Conservation (phyloP, 92 coral and sea anemone species). For the Pocillopora grandis region DNA sequence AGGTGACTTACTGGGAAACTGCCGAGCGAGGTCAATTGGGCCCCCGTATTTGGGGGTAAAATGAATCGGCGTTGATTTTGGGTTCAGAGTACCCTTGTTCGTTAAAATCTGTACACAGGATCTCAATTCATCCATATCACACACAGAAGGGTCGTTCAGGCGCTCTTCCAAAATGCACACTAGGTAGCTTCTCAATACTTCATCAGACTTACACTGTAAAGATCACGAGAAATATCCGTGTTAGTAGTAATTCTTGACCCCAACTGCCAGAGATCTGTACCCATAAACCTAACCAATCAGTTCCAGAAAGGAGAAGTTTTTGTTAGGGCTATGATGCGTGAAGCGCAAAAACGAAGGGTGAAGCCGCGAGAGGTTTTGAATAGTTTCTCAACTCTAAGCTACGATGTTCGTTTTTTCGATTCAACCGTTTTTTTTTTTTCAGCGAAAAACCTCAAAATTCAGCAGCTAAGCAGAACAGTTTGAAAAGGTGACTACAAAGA, state of each 20-base stretch:
- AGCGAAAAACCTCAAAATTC: no score
- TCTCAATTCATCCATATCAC: slow-evolving; percentile 81
- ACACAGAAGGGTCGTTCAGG: slow-evolving; percentile 60
- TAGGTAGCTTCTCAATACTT: slow-evolving; percentile 67
- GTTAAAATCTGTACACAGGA: slow-evolving; percentile 74
- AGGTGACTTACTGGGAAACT: slow-evolving; percentile 73
- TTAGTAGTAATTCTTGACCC: not conserved
- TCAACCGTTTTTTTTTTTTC: no score
- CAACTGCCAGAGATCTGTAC: not conserved
- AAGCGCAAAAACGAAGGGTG: no score
- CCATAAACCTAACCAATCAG: not conserved
- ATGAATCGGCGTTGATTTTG: slow-evolving; percentile 67
- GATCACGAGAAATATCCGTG: not conserved
- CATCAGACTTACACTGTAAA: slow-evolving; percentile 63
- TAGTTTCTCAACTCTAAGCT: no score
- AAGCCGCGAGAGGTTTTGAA: no score
- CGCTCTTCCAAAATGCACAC: slow-evolving; percentile 75
- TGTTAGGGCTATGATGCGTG: no score
- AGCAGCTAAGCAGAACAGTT: no score
- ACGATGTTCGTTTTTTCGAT: no score
- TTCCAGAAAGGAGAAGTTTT: no score
- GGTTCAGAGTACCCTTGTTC: slow-evolving; percentile 76
- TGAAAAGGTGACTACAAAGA: no score
- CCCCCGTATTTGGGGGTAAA: slow-evolving; percentile 84
- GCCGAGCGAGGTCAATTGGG: slow-evolving; percentile 56